phyloP scores from a whole-genome alignment of 2,113 vertebrate genomes.

The Fukomys damarensis region DNA sequence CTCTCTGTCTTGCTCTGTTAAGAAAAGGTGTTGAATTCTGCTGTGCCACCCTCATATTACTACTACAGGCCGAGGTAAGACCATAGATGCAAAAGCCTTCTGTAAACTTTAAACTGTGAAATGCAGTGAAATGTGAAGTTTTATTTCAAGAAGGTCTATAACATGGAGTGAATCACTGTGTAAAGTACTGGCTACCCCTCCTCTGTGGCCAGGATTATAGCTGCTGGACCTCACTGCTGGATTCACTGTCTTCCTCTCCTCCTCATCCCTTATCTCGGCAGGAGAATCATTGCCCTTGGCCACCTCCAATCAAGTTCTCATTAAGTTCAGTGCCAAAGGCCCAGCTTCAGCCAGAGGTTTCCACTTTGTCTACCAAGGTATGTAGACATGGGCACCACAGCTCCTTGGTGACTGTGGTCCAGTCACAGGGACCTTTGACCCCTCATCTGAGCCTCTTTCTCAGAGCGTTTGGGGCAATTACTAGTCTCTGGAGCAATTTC shows the following conservation, averaged over 20 bases:
- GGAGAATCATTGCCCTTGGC: constrained; percentile 97
- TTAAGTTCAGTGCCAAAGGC: constrained; percentile 97
- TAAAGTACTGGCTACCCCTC: background rate
- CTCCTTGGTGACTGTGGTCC: background rate
- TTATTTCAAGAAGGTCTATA: background rate
- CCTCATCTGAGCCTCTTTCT: background rate
- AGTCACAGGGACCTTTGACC: background rate
- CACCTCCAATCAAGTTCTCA: constrained; percentile 97
- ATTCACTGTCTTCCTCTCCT: constrained; percentile 46
- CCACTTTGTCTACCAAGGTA: constrained; percentile 99
- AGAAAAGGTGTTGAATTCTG: background rate
- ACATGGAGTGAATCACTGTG: background rate
- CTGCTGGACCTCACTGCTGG: background rate
- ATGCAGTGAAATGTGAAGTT: background rate
- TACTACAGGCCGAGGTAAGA: background rate
- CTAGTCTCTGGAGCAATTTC: background rate
- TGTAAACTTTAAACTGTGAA: background rate
- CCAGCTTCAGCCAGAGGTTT: constrained; percentile 96
- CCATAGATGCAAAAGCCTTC: background rate
- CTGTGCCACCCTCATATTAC: background rate
- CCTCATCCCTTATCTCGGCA: constrained; percentile 75
- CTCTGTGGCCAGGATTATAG: background rate
- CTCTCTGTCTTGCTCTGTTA: background rate
- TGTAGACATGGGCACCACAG: background rate
- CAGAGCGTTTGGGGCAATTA: background rate